Percentiles rank a stretch among this genome's conserved stretches.
phyloP scores from a whole-genome alignment of 2,113 vertebrate genomes.

The Orientallactaga bullata region DNA sequence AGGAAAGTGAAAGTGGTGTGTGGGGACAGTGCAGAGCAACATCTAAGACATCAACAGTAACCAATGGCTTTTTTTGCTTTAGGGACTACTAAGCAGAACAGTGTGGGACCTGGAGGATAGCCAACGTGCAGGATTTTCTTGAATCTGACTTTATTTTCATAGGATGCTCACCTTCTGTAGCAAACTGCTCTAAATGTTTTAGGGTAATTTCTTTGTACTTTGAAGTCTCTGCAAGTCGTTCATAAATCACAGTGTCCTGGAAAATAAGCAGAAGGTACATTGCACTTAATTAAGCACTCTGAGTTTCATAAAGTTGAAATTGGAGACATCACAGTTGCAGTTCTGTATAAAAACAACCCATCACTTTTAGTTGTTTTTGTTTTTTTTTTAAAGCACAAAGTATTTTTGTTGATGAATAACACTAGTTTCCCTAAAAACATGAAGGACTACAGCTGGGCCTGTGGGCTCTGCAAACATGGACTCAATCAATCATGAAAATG shows the following conservation, averaged over 20 bases:
- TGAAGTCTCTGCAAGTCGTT: constrained; percentile 96
- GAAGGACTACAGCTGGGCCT: neutral
- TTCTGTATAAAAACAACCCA: constrained; percentile 41
- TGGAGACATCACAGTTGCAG: constrained; percentile 3
- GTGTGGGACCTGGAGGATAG: neutral
- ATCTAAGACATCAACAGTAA: neutral
- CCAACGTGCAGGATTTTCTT: neutral
- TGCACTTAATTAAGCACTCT: neutral
- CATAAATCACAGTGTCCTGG: constrained; percentile 98
- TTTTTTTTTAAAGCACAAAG: constrained; percentile 35
- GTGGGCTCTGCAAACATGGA: neutral
- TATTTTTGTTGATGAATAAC: neutral
- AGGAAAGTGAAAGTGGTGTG: neutral
- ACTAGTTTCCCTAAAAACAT: neutral
- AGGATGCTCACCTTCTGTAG: constrained; percentile 93
- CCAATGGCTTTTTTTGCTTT: neutral
- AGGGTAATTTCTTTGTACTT: constrained; percentile 99
- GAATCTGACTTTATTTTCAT: neutral
- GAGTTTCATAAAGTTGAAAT: neutral
- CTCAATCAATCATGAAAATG: neutral
- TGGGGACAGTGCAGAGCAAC: neutral
- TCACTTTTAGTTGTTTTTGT: constrained; percentile 1
- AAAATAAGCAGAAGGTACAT: constrained; percentile 78
- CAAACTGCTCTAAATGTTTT: constrained; percentile 99
- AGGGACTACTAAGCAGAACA: constrained; percentile 30